These are phyloP conservation scores for Hyaena hyaena DNA, from an alignment of 2,113 vertebrate species.

Conservation along the genomic window DNA sequence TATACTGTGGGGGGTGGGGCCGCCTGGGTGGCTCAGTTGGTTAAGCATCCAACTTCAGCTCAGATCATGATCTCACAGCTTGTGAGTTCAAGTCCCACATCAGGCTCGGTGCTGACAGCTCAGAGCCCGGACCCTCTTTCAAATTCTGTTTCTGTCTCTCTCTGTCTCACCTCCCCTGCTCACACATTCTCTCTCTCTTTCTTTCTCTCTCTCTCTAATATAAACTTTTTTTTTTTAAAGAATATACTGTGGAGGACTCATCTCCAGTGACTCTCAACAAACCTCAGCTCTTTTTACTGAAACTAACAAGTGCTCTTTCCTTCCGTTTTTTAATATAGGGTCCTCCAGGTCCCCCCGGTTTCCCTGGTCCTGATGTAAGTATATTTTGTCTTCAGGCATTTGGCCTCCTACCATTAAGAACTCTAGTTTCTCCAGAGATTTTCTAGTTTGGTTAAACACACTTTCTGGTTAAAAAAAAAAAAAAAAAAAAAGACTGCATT, in stretches of 20 bases:
- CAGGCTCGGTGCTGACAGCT: too few relatives aligned
- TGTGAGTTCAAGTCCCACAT: too few relatives aligned
- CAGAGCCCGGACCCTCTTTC: too few relatives aligned
- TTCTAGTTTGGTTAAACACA: constrained; percentile 46
- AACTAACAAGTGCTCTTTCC: constrained; percentile 4
- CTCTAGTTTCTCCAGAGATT: constrained; percentile 2
- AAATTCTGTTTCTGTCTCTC: too few relatives aligned
- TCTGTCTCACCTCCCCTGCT: too few relatives aligned
- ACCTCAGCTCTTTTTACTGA: neutral
- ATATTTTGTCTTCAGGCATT: neutral
- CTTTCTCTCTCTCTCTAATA: too few relatives aligned
- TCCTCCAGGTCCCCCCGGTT: constrained; percentile 87
- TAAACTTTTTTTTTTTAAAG: too few relatives aligned
- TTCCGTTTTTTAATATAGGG: constrained; percentile 86
- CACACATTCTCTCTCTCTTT: too few relatives aligned
- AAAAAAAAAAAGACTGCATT: constrained; percentile 9
- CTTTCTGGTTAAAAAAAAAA: neutral
- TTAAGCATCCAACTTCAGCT: too few relatives aligned
- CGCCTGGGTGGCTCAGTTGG: too few relatives aligned
- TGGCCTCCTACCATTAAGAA: neutral
- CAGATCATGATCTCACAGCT: too few relatives aligned
- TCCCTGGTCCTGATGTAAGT: constrained; percentile 91
- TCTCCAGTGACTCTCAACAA: neutral
- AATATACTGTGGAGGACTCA: neutral
- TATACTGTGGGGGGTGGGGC: neutral